These are phyloP conservation scores for Callaeas wilsoni DNA, from an alignment of 2,113 vertebrate species.

Conservation along the genomic window DNA sequence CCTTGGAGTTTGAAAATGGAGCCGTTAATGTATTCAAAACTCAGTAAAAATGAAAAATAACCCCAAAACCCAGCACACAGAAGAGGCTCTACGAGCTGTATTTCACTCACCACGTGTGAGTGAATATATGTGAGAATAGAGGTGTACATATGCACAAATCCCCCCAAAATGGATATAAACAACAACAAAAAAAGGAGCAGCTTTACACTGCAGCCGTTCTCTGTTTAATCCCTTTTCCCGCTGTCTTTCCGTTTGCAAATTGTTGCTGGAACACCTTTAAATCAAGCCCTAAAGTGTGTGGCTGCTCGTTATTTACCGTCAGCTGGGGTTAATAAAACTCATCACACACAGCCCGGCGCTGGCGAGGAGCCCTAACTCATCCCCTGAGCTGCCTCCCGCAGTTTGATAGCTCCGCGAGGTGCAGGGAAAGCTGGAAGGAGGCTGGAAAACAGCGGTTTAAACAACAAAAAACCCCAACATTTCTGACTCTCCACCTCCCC, in stretches of 20 bases:
- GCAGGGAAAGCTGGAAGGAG: not conserved
- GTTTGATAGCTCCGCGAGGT: not conserved
- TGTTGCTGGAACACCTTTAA: slow-evolving; percentile 23
- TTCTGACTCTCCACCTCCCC: slow-evolving; percentile 57
- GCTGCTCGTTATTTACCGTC: slow-evolving; percentile 24
- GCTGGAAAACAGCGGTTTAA: not conserved
- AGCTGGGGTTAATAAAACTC: slow-evolving; percentile 55
- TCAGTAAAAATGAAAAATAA: not conserved
- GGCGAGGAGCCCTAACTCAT: slow-evolving; percentile 14
- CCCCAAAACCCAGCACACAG: not conserved
- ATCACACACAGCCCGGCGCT: not conserved
- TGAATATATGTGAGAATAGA: not conserved
- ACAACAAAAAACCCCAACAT: not conserved
- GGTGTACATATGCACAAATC: not conserved
- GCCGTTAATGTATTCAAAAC: not conserved
- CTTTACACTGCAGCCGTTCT: not conserved
- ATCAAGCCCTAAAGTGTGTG: slow-evolving; percentile 27
- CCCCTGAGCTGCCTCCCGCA: not conserved
- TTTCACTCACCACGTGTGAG: not conserved
- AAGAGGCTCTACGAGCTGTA: not conserved
- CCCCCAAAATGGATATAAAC: not conserved
- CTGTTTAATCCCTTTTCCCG: not conserved
- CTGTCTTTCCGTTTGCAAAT: not conserved
- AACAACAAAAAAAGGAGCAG: not conserved
- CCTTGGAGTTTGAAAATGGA: not conserved